Percentiles rank a stretch among this genome's conserved stretches.
Conservation (phyloP, 2,113 vertebrate species). For the Tachysurus fulvidraco region DNA sequence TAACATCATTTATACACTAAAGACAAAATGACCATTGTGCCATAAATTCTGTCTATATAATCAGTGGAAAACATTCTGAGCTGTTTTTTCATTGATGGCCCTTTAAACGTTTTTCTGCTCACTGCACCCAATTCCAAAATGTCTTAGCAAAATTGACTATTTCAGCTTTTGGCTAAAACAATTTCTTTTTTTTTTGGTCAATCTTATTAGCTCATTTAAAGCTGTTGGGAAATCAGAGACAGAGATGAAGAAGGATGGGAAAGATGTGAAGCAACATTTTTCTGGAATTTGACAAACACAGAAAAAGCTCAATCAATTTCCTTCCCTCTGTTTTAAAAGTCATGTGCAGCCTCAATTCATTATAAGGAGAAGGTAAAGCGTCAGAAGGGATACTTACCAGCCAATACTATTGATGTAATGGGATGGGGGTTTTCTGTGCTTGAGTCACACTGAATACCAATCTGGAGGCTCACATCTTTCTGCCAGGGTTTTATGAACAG, state of each 20-base stretch:
- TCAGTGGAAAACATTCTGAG: background rate
- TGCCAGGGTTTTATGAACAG: background rate
- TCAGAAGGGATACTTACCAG: slow-evolving; percentile 21
- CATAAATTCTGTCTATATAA: background rate
- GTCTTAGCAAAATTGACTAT: background rate
- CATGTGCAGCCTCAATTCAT: slow-evolving; percentile 12
- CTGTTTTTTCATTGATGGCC: background rate
- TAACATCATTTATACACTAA: no score
- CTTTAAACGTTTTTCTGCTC: background rate
- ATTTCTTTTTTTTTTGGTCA: background rate
- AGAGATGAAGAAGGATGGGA: background rate
- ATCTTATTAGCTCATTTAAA: slow-evolving; percentile 5
- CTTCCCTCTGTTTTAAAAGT: background rate
- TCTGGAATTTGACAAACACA: slow-evolving; percentile 36
- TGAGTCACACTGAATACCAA: slow-evolving; percentile 12
- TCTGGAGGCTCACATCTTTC: background rate
- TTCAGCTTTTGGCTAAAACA: background rate
- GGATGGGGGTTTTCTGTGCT: background rate
- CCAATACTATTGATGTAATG: slow-evolving; percentile 26
- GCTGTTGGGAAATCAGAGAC: background rate
- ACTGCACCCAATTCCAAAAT: background rate
- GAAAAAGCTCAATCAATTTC: slow-evolving; percentile 5
- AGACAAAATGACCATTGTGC: background rate
- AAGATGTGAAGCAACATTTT: background rate
- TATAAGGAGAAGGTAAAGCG: background rate